Evolutionary conservation across 2,888 invertebrate genomes (phyloP), one percentile per base, ranked within the genome.

Genomic region (Tinea trinotella): DNA sequence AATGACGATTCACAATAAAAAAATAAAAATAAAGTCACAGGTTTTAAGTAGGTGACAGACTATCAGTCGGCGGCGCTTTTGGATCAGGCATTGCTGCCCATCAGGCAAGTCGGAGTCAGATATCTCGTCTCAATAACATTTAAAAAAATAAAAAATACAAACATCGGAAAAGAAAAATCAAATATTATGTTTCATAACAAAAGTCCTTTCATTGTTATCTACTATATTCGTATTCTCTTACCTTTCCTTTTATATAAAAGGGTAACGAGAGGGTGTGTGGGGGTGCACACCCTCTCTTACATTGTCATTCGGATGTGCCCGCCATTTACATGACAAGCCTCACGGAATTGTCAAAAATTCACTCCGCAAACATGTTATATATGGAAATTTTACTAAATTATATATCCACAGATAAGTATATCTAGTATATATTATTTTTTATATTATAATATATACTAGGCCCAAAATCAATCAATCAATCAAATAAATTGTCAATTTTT

Each of bases 261-360:
- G 53, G 53, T 53, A 40, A 53, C 35, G 3, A 17, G 52, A 52
- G 12, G 35, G 4, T 2, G 2, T 13, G 35, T 40, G 24, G 4
- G 50, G 40, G 22, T n/a, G 54, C 13, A 13, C n/a, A 44, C 55
- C 59, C 63, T 35, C 60, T 65, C 58, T 59, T 65, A 66, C 64
- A 66, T 70, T 71, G 65, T 65, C 58, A 67, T 67, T 64, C 67
- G 59, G 55, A 60, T 54, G 62, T 53, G 20, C 6, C 36, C 44
- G 49, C 13, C 53, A 53, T 57, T 57, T 57, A 64, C 66, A 67
- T 68, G 69, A 72, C 72, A 72, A 71, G 71, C 71, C 71, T 69
- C 73, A 74, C 65, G 71, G 71, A 71, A 68, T 67, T 64, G 72
- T 68, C 73, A 74, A 66, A 72, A 72, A 71, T 69, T 67, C 64